These are phyloP conservation scores for Aricia artaxerxes DNA, from an alignment of 2,888 invertebrate species.

Conservation along the genomic window DNA sequence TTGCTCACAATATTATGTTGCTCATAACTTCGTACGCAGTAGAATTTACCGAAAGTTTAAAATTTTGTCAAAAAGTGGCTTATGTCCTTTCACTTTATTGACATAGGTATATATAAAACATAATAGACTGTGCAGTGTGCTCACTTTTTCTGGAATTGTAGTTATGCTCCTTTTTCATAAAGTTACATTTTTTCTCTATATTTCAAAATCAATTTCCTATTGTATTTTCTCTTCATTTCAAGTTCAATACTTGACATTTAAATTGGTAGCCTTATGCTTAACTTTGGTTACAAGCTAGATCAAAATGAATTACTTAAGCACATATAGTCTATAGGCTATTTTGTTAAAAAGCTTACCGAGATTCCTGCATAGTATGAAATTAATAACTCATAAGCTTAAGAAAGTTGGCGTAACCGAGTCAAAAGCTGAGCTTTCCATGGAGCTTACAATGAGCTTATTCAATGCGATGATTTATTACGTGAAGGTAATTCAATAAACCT, in stretches of 20 bases:
- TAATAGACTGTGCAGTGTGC: no score
- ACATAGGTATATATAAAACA: no score
- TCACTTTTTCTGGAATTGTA: no score
- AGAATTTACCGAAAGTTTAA: no score
- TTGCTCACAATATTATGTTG: background rate
- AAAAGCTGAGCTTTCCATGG: conserved; percentile 17
- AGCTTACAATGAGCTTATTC: conserved; percentile 18
- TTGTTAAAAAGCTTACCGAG: background rate
- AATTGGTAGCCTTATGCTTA: background rate
- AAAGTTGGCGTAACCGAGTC: conserved; percentile 22
- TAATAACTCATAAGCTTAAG: conserved; percentile 22
- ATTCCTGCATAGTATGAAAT: background rate
- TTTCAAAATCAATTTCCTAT: no score
- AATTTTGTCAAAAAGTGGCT: no score
- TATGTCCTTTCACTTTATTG: no score
- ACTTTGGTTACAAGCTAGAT: no score
- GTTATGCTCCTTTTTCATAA: no score
- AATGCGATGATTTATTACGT: conserved; percentile 20
- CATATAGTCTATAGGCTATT: background rate
- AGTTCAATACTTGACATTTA: background rate
- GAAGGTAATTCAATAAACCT: conserved; percentile 25
- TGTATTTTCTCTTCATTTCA: no score
- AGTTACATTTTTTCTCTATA: no score
- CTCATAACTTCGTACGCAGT: background rate
- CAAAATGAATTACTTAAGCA: no score